A percentile compares a stretch with the other conserved stretches of the same genome.
phyloP scores from a whole-genome alignment of 2,797 vertebrate species.

The Smutsia temminckii region DNA sequence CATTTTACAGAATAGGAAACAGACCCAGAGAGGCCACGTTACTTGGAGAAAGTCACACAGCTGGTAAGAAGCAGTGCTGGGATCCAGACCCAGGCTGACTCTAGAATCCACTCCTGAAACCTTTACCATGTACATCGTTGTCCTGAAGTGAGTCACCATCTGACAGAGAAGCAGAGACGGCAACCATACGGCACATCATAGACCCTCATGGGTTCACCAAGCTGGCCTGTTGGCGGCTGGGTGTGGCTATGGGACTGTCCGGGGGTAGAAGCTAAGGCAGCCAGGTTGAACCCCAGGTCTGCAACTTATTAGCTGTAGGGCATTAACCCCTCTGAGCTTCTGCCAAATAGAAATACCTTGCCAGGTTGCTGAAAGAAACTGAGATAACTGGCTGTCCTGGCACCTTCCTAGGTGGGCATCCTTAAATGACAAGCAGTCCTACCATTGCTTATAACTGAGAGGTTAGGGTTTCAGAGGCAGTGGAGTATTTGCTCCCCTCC shows the following conservation, averaged over 20 bases:
- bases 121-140: neutral
- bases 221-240: neutral
- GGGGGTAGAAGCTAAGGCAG: neutral
- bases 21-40: neutral
- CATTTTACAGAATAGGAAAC: neutral
- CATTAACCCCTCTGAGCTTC: neutral
- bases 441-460: neutral
- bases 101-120: neutral
- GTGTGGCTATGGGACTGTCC: fast-evolving
- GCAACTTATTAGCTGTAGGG: neutral
- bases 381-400: neutral
- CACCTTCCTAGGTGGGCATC: neutral
- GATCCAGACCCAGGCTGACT: neutral
- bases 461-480: neutral
- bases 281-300: neutral
- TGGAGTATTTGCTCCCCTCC: neutral
- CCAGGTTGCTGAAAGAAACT: neutral
- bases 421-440: neutral
- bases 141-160: neutral
- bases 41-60: neutral
- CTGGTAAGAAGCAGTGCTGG: neutral
- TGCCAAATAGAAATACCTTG: neutral
- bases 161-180: neutral
- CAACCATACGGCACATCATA: fast-evolving
- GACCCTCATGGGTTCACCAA: neutral